Evolutionary conservation across 2,113 vertebrate genomes (phyloP), one percentile per base, ranked within the genome.

Genomic region (Myiagra hebetior): DNA sequence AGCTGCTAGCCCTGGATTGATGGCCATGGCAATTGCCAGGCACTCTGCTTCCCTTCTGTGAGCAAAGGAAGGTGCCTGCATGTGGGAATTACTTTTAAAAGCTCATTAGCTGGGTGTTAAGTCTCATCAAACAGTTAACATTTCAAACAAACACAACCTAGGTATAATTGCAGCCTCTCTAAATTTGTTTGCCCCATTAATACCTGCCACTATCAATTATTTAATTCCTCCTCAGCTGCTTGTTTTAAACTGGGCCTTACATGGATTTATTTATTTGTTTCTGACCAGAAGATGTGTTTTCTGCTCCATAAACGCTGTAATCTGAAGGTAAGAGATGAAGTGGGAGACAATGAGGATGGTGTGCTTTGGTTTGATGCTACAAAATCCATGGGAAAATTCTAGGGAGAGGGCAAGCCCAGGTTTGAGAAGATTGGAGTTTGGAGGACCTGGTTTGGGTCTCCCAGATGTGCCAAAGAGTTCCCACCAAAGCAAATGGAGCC

Each of bases 51-150:
- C 77, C 85, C 77, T 87, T 77, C 85, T 63, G 85, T 10, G 85
- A 80, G 81, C 62, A 65, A 76, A 87, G 13, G 23, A 73, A 69
- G 67, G 78, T 69, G 87, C 42, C 86, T 69, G 89, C 41, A 19
- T 5, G 17, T 79, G 87, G 67, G 80, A 93, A 88, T 80, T 64
- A 55, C 85, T 74, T 96, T 83, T 91, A 69, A 93, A 65, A 87
- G 87, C 89, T 87, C 94, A 96, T 96, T 96, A 96, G 85, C 75
- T 77, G 89, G 78, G 91, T 85, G 93, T 85, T 93, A 94, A 94
- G 85, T 90, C 93, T 95, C 89, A 91, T 93, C 87, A 95, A 91
- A 83, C 49, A 83, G 74, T 93, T 93, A 97, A 91, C 11, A 2
- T 91, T 76, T 91, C 84, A 65, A 92, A 89, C 79, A 83, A 91